Evolutionary conservation across 1,140 invertebrate species (phyloP).

Genomic region (Caerostris darwini): DNA sequence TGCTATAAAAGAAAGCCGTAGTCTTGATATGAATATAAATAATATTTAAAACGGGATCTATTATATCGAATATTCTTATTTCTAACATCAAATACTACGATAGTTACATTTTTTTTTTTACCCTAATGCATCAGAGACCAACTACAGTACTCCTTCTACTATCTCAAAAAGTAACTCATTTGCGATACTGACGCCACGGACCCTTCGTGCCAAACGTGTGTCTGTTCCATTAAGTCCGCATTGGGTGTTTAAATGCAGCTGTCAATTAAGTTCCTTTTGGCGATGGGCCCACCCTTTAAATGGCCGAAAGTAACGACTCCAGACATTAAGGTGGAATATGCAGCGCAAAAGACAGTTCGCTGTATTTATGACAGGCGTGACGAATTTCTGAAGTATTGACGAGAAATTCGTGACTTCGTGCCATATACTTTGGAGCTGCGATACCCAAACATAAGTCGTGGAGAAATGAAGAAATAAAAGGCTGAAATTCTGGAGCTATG

Average conservation of each 20-base stretch:
- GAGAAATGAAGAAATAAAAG: background rate
- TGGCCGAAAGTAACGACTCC: background rate
- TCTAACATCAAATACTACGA: too few species aligned
- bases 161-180: background rate
- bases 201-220: background rate
- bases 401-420: constrained; percentile 33
- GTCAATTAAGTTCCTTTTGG: constrained; percentile 20
- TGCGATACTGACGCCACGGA: background rate
- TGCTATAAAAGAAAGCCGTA: too few species aligned
- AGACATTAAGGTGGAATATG: background rate
- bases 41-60: too few species aligned
- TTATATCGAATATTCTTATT: too few species aligned
- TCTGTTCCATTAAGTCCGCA: constrained; percentile 3
- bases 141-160: background rate
- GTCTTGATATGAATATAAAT: too few species aligned
- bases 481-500: background rate
- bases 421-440: background rate
- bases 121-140: too few species aligned
- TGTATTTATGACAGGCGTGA: constrained; percentile 10
- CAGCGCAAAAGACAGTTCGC: background rate
- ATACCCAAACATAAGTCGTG: constrained; percentile 8
- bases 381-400: background rate
- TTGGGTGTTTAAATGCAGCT: constrained; percentile 17
- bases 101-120: too few species aligned
- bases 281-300: constrained; percentile 7